Evolutionary conservation across 2,797 vertebrate genomes (phyloP), one percentile per base, ranked within the genome.

Genomic region (Prunella strophiata): DNA sequence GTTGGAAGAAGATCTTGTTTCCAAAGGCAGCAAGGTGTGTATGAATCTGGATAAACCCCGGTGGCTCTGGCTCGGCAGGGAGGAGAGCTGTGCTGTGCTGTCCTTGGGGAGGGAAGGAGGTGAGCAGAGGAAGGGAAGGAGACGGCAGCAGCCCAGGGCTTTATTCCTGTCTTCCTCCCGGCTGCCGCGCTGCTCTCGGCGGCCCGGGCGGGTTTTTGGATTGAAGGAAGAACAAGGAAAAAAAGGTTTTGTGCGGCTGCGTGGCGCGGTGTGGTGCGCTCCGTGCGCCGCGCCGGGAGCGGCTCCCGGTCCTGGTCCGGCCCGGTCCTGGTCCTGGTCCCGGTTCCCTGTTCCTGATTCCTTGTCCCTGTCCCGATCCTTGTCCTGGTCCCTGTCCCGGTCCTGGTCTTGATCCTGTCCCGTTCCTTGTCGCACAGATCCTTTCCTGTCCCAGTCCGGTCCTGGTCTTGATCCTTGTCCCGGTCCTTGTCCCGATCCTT

Each of bases 41-140:
- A 0, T 19, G 12, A 34, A 25, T 18, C 16, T 7, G 55, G 8
- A 1, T 3, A 5, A 36, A 14, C 1, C 5, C 5, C 43, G 32
- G 25, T 0, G 2, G 34, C 51, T 15, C 1, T 1, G 61, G 27
- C 71, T 36, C 26, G 2, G 43, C 51, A 18, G 34, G 58, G 26
- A 23, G 21, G 21, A 29, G 58, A 40, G 58, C 58, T 14, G 36
- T 0, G 36, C 6, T 36, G 36, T 36, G 26, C 36, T 29, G 36
- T 40, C 26, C 58, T 20, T 14, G 58, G 36, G 36, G 2, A 47
- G 58, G 36, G 36, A 1, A 20, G 42, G 50, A 34, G 52, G 29
- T 16, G 47, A 3, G 14, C 4, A 2, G 1, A 3, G 61, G 0
- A 12, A 6, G 13, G 54, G 40, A 8, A 9, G 30, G 77, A 14